Conservation (phyloP, 2,797 vertebrate genomes). For the Acipenser oxyrinchus region DNA sequence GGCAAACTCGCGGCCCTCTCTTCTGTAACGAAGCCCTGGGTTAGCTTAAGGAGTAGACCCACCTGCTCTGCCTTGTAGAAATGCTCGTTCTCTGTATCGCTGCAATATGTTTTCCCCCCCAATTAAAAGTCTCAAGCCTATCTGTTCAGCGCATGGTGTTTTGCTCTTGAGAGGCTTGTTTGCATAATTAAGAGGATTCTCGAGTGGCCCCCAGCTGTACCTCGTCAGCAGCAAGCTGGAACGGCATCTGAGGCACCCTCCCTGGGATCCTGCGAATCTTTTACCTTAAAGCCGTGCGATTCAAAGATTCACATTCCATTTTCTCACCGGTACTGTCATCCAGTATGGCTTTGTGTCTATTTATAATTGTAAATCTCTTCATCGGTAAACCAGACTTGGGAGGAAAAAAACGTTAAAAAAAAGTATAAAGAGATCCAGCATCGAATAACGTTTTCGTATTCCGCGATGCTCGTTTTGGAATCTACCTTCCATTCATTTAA, state of each 20-base stretch:
- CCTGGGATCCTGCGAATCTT: not conserved
- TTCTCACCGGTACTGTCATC: too few species aligned
- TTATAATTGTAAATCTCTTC: not conserved
- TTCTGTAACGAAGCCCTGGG: conserved; percentile 9
- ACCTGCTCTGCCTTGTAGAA: conserved; percentile 7
- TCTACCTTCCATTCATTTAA: too few species aligned
- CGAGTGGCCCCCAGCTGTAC: conserved; percentile 32
- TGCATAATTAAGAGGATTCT: conserved; percentile 39
- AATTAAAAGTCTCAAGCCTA: conserved; percentile 35
- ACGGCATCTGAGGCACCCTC: not conserved
- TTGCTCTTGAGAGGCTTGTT: conserved; percentile 36
- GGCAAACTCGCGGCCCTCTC: not conserved
- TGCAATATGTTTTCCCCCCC: conserved; percentile 40
- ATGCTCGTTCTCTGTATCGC: conserved; percentile 23
- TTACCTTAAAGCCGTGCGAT: too few species aligned
- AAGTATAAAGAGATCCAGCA: not conserved
- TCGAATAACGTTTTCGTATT: too few species aligned
- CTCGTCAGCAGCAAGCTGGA: conserved; percentile 17
- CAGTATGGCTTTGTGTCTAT: too few species aligned
- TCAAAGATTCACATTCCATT: too few species aligned
- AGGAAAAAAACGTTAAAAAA: not conserved
- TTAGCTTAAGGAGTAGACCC: conserved; percentile 5
- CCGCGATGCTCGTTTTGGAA: too few species aligned
- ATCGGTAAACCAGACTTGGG: not conserved
- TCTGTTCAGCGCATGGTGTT: conserved; percentile 31